Evolutionary conservation across 2,113 vertebrate genomes (phyloP), one percentile per base, ranked within the genome.

Genomic region (Eubucco bourcierii): DNA sequence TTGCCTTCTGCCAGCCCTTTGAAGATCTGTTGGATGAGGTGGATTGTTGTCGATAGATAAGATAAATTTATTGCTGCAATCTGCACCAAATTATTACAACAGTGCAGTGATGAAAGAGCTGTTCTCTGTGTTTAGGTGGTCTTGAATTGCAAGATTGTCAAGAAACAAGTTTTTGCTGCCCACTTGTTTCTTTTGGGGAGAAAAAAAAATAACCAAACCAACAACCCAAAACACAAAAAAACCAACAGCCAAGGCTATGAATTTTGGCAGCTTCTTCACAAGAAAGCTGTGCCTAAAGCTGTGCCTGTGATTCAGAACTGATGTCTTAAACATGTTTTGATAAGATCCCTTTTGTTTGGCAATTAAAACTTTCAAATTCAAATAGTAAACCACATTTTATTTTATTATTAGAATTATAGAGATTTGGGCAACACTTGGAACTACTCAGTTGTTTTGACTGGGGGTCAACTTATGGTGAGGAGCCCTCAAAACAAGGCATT

Each of bases 281-380:
- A 85, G 81, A 94, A 94, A 80, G 67, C 93, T 92, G 76, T 61
- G 75, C 80, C 64, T 50, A 84, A 65, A 84, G 60, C 85, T 84
- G 73, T 91, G 94, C 58, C 52, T 72, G 53, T 92, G 84, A 81
- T 93, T 93, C 90, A 93, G 61, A 28, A 78, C 65, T 39, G 89
- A 82, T 83, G 90, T 31, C 68, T 94, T 75, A 87, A 80, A 93
- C 21, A 21, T 88, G 87, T 90, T 95, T 88, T 88, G 87, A 61
- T 93, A 66, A 73, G 76, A 58, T 84, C n/a, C 76, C 15, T 77
- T 88, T 96, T 86, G 72, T 92, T 91, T 84, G 82, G 72, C 56
- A 65, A 82, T 89, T 88, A 73, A 72, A 79, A 68, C 55, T 78
- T 80, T 64, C 34, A 44, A 33, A 80, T 78, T 91, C 76, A 71